These are phyloP conservation scores for Aromia moschata DNA, from an alignment of 2,888 invertebrate species.

Conservation along the genomic window DNA sequence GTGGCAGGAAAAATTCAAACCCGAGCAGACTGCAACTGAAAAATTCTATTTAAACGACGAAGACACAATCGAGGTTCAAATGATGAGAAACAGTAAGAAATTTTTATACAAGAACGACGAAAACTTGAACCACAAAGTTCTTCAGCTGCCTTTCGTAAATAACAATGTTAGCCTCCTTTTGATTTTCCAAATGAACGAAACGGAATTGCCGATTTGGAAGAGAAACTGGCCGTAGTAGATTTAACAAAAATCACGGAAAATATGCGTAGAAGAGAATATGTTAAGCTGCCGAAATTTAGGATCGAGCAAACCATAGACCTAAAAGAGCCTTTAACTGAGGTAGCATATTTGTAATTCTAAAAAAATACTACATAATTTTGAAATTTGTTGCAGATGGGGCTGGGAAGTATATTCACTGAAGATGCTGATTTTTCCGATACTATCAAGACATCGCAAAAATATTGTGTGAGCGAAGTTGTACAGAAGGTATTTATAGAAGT, in stretches of 20 bases:
- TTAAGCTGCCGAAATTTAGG: too few species aligned
- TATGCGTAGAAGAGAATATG: too few species aligned
- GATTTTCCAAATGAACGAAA: conserved; percentile 74
- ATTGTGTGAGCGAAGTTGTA: conserved; percentile 80
- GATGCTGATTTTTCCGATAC: conserved; percentile 75
- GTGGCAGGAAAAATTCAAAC: conserved; percentile 76
- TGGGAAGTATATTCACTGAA: conserved; percentile 70
- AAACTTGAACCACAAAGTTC: conserved; percentile 68
- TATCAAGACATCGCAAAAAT: conserved; percentile 61
- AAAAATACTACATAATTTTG: too few species aligned
- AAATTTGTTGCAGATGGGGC: conserved; percentile 76
- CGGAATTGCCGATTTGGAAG: too few species aligned
- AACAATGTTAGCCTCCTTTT: conserved; percentile 76
- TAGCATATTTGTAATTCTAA: too few species aligned
- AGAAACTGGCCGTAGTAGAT: too few species aligned
- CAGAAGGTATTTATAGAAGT: too few species aligned
- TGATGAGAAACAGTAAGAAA: conserved; percentile 73
- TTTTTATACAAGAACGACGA: conserved; percentile 65
- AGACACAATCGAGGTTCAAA: conserved; percentile 74
- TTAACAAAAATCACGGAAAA: too few species aligned
- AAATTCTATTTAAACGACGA: too few species aligned
- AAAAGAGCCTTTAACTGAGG: too few species aligned
- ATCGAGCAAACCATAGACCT: too few species aligned
- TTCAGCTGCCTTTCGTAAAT: conserved; percentile 78
- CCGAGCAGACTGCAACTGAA: conserved; percentile 66